Evolutionary conservation across 2,797 vertebrate genomes (phyloP), one percentile per base, ranked within the genome.

Genomic region (Aeoliscus strigatus): DNA sequence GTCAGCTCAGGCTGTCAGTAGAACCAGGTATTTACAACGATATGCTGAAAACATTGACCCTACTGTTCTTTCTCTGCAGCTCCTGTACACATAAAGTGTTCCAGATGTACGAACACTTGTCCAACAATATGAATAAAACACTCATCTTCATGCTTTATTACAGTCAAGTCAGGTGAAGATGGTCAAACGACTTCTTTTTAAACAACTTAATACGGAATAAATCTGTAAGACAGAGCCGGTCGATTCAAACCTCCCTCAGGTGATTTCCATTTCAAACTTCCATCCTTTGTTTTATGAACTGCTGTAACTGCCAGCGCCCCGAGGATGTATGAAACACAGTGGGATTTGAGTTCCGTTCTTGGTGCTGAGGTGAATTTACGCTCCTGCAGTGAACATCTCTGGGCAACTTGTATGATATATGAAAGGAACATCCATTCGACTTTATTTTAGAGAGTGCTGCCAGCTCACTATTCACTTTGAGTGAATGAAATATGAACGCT

Each of bases 231-330:
- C 9, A 40, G 21, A 36, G 10, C 9, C 9, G 39, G 26, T 38
- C 29, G 43, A n/a, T 57, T 51, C 46, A 52, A 42, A 24, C 5
- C 25, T 63, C 32, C 35, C 33, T 23, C 15, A 24, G 45, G 48
- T 52, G 48, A 51, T 44, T 50, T 38, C 33, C 46, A 57, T 60
- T 66, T 54, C 60, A 39, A 48, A 35, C 41, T 62, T 59, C 38
- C 17, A 28, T 49, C 52, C 48, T 42, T 48, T 0, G 2, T 36
- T 32, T 49, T 9, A 54, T 60, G n/a, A 77, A 39, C 39, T 57
- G 58, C 9, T 61, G 27, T 51, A 61, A 50, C 34, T 34, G 37
- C 40, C 30, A 10, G 47, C 54, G 11, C 52, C 59, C 2, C 2
- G 12, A 70, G 26, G 52, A 24, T 29, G 7, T 39, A 68, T 64